A percentile compares a stretch with the other conserved stretches of the same genome.
Evolutionary conservation across 2,113 vertebrate genomes (phyloP).

Genomic region (Phycodurus eques): DNA sequence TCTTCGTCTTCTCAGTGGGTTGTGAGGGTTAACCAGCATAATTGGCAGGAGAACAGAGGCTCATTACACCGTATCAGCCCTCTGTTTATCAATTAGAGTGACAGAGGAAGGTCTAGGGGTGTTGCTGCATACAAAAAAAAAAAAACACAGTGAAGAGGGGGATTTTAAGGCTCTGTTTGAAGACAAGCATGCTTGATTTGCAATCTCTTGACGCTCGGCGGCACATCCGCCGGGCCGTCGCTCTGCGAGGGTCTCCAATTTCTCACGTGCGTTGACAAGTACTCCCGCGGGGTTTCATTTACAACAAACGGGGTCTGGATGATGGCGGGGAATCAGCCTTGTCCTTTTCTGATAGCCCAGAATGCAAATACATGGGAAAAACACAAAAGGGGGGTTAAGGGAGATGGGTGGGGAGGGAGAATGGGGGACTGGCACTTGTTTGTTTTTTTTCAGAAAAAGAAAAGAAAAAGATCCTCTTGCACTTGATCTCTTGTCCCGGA

Average conservation of each 20-base stretch:
- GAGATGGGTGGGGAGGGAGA: slow-evolving; percentile 50
- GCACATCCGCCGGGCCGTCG: slow-evolving; percentile 53
- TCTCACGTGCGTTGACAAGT: slow-evolving; percentile 62
- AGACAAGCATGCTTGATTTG: slow-evolving; percentile 64
- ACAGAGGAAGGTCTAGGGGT: slow-evolving; percentile 52
- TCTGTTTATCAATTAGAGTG: slow-evolving; percentile 70
- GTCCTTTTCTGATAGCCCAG: slow-evolving; percentile 66
- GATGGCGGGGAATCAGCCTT: slow-evolving; percentile 54
- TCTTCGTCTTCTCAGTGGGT: slow-evolving; percentile 38
- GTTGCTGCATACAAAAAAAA: slow-evolving; percentile 11
- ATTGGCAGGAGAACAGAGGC: slow-evolving; percentile 63
- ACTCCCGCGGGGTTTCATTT: slow-evolving; percentile 71
- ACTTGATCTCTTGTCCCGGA: slow-evolving; percentile 80
- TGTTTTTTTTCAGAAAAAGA: not conserved
- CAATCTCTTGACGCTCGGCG: slow-evolving; percentile 65
- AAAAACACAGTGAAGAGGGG: slow-evolving; percentile 27
- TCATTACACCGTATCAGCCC: slow-evolving; percentile 67
- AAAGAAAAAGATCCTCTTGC: slow-evolving; percentile 69
- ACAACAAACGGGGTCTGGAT: slow-evolving; percentile 43
- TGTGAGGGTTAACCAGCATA: slow-evolving; percentile 70
- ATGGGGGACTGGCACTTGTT: slow-evolving; percentile 59
- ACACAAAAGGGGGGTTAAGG: slow-evolving; percentile 48
- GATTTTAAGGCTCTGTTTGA: slow-evolving; percentile 5
- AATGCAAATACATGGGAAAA: slow-evolving; percentile 78
- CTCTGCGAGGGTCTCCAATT: slow-evolving; percentile 66